Conservation (phyloP, 1,140 invertebrate genomes). For the Drosophila tristis region DNA sequence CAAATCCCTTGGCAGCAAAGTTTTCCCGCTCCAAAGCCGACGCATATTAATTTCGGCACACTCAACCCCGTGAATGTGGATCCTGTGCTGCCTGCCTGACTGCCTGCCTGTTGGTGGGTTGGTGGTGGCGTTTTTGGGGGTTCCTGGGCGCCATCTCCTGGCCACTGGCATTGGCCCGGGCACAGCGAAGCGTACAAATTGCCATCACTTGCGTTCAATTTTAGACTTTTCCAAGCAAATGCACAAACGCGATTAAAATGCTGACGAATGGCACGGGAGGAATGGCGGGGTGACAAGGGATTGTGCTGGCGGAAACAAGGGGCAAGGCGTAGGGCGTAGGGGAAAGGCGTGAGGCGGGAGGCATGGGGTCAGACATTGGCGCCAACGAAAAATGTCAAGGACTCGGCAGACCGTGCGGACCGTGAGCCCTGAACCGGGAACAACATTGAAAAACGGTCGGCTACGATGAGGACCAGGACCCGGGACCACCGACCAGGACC, state of each 20-base stretch:
- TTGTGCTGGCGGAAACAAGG: no score
- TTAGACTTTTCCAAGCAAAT: conserved; percentile 83
- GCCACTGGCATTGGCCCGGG: neutral
- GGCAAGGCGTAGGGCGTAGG: no score
- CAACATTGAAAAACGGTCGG: conserved; percentile 31
- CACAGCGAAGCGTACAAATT: conserved; percentile 78
- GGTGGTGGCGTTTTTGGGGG: no score
- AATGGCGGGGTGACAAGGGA: no score
- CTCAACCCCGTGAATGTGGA: conserved; percentile 14
- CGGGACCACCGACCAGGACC: no score
- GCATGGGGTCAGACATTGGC: conserved; percentile 14
- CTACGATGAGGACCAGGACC: neutral
- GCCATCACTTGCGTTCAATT: conserved; percentile 82
- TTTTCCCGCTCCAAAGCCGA: conserved; percentile 57
- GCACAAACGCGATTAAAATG: conserved; percentile 82
- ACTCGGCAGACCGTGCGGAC: conserved; percentile 41
- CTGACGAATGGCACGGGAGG: conserved; percentile 63
- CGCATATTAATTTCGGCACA: conserved; percentile 80
- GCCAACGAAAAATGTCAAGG: conserved; percentile 71
- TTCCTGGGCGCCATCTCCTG: no score
- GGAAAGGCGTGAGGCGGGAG: neutral
- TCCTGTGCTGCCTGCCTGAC: neutral
- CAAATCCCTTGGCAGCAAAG: conserved; percentile 65
- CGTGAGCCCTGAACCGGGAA: conserved; percentile 41
- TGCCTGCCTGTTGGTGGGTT: neutral